Base-by-base conservation (phyloP, 2,888 invertebrate species). In the Apamea crenata region DNA sequence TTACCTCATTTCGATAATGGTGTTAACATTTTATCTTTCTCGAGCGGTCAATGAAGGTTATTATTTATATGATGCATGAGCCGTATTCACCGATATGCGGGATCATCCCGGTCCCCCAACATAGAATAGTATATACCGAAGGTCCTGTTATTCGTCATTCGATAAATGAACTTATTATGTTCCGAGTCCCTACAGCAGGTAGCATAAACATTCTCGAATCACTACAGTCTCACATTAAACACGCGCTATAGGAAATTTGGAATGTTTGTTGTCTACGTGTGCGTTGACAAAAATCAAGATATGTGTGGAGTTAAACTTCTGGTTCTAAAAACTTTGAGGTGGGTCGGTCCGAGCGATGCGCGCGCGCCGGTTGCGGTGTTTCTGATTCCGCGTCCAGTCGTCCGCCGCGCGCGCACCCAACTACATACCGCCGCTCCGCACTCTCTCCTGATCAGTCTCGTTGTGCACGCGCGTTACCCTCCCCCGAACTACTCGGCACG, bases 401-500 rank as follows among this genome's bases (percentile, higher is more conserved):
- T 77, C 74, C 83, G 83, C 81, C 87, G 85, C 85, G 89, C 80
- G 82, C 86, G 89, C 84, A 82, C 82, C 88, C 77, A 81, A 81
- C 72, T 77, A 87, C 74, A 80, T 87, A 83, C 81, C 86, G 88
- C 73, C 88, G 91, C 88, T 80, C 70, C 90, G 88, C 94, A 93
- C 91, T 94, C 93, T 91, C 86, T 90, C 91, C 91, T 91, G 90
- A 92, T 88, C 91, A 91, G 93, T 91, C 91, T 90, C 88, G 87
- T 87, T 87, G 91, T 90, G 82, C 93, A 92, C 94, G 93, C 95
- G 94, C 90, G 90, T 79, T 80, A 74, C 78, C 91, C 83, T 87
- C 83, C 89, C 81, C 85, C 86, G 87, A 88, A 86, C 87, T 87
- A 67, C 83, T 78, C 83, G 82, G 85, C 93, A 93, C 94, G 93